phyloP scores from a whole-genome alignment of 2,113 vertebrate species.

The Triplophysa dalaica region DNA sequence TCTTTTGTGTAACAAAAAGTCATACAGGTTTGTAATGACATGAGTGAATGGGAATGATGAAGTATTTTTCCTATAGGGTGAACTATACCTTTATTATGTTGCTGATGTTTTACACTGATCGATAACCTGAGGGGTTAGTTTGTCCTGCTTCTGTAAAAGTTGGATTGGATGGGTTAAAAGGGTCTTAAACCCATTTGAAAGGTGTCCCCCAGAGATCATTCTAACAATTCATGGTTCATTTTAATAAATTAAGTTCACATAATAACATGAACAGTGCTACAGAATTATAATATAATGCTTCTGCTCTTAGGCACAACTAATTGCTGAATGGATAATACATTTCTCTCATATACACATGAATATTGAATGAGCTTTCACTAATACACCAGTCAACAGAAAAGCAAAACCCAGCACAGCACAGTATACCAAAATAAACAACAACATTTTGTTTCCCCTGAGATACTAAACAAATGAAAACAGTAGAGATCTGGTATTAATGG shows the following conservation, averaged over 20 bases:
- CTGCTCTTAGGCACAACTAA: background rate
- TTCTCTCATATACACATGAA: background rate
- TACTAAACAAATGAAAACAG: too few relatives aligned
- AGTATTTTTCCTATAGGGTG: too few relatives aligned
- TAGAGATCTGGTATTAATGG: too few relatives aligned
- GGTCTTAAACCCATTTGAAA: background rate
- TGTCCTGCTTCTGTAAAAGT: background rate
- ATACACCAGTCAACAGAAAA: background rate
- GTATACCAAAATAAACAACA: background rate
- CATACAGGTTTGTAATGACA: too few relatives aligned
- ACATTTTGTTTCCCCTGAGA: too few relatives aligned
- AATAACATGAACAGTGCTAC: background rate
- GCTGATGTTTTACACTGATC: background rate
- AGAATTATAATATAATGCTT: too few relatives aligned
- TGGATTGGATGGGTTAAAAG: background rate
- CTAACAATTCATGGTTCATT: background rate
- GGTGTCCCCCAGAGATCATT: background rate
- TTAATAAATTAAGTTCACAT: background rate
- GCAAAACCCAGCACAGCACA: background rate
- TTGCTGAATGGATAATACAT: conserved; percentile 8
- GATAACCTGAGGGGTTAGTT: background rate
- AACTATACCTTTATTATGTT: background rate
- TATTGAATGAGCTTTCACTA: background rate
- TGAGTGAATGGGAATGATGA: too few relatives aligned
- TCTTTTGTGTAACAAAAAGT: too few relatives aligned